Evolutionary conservation across 1,140 invertebrate genomes (phyloP).

Genomic region (Fopius arisanus): DNA sequence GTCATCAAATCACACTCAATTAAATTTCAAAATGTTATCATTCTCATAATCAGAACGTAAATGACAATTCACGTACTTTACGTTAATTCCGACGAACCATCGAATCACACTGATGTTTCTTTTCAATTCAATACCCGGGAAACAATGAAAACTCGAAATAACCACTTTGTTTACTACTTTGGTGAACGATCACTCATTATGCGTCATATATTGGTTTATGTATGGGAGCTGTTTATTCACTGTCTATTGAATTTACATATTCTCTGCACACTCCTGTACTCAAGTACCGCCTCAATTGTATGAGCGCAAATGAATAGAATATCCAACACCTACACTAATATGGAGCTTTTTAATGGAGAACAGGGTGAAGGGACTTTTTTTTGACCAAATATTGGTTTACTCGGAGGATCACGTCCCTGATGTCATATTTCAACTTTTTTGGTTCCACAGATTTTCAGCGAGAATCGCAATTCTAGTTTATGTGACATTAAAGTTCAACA

Average conservation of each 20-base stretch:
- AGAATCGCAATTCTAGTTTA: too few species aligned
- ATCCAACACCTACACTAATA: conserved; percentile 1
- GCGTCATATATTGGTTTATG: not conserved
- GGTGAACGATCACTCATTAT: not conserved
- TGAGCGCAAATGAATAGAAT: not conserved
- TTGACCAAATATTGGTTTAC: not conserved
- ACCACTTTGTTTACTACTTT: conserved; percentile 17
- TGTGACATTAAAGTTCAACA: too few species aligned
- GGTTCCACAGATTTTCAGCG: too few species aligned
- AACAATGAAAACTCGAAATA: conserved; percentile 47
- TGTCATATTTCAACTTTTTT: too few species aligned
- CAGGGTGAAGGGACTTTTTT: not conserved
- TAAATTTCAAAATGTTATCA: not conserved
- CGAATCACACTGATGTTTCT: not conserved
- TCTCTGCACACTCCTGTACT: conserved; percentile 18
- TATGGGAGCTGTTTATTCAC: not conserved
- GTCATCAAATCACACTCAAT: not conserved
- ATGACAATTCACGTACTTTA: not conserved
- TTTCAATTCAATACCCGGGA: conserved; percentile 23
- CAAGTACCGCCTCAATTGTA: conserved; percentile 10
- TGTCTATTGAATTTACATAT: conserved; percentile 23
- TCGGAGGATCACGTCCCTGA: too few species aligned
- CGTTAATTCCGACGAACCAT: not conserved
- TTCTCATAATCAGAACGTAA: not conserved
- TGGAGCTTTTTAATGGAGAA: not conserved